Evolutionary conservation across 2,113 vertebrate species (phyloP), one percentile per base, ranked within the genome.

Genomic region (Polyodon spathula): DNA sequence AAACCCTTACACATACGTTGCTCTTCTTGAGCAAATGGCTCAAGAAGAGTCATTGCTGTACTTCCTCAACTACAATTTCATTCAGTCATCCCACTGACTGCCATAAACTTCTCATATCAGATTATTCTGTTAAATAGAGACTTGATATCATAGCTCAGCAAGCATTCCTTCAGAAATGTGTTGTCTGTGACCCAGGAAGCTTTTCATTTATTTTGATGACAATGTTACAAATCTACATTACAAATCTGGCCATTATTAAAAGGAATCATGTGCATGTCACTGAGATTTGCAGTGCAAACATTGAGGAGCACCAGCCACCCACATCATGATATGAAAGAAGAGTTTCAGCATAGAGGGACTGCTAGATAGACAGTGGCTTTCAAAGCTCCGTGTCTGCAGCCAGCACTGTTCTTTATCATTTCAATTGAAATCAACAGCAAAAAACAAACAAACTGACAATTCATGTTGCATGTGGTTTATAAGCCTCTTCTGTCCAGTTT

Each of bases 391-490:
- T 6, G 68, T 53, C n/a, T 61, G 60, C 56, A 66, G 54, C 17
- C 59, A 50, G 8, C 11, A 50, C 11, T 14, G 46, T 50, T 50
- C 46, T 50, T 50, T 50, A 50, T 41, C n/a, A 41, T 8, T 4
- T 17, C 3, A 8, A 2, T 63, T 63, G 64, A 38, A 72, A 74
- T 39, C 75, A 78, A 69, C 66, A 71, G 62, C 58, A 69, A 67
- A 50, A 71, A 73, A 54, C n/a, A n/a, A n/a, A n/a, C 71, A 73
- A 75, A 75, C 71, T 65, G 69, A 73, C 68, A 66, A 66, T 66
- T 71, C 53, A 16, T 8, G 53, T 54, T 17, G 16, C 16, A 16
- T 17, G 72, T 73, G 78, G 46, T 78, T 85, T 82, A 84, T 78
- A 71, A 84, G 74, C 74, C 59, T 73, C 69, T 84, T 63, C n/a